Evolutionary conservation across 92 coral and sea anemone genomes (phyloP).

Genomic region (Siderastrea siderea): DNA sequence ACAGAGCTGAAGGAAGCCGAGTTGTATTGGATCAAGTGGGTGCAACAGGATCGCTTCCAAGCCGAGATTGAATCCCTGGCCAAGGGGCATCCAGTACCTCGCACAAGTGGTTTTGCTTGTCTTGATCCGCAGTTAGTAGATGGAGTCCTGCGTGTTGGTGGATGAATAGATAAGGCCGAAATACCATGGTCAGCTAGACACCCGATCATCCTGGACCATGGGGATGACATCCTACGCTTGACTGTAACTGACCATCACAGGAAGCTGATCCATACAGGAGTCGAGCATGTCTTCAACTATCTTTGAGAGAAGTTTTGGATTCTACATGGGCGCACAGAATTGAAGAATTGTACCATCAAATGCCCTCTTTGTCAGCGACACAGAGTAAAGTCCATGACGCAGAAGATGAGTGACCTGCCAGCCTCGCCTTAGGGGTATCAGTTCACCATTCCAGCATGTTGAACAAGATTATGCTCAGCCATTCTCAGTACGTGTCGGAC

Average conservation of each 20-base stretch:
- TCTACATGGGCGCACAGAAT: constrained; percentile 54
- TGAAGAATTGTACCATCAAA: constrained; percentile 52
- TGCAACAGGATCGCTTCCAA: constrained; percentile 28
- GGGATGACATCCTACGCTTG: constrained; percentile 40
- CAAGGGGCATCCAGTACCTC: constrained; percentile 36
- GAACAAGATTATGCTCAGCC: constrained; percentile 71
- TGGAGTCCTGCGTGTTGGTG: constrained; percentile 52
- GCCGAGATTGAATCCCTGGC: constrained; percentile 25
- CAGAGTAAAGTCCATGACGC: constrained; percentile 39
- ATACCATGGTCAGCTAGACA: constrained; percentile 45
- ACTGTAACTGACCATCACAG: constrained; percentile 44
- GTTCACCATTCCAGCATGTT: constrained; percentile 53
- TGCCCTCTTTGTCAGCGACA: constrained; percentile 62
- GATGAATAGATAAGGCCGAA: constrained; percentile 59
- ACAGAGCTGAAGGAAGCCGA: constrained; percentile 42
- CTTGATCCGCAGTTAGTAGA: constrained; percentile 54
- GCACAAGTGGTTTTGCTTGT: constrained; percentile 35
- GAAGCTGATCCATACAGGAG: constrained; percentile 57
- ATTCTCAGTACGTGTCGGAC: constrained; percentile 61
- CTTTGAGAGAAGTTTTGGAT: constrained; percentile 60
- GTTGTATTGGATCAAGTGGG: constrained; percentile 34
- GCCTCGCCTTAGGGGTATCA: constrained; percentile 43
- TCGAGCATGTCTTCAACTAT: constrained; percentile 57
- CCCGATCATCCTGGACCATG: constrained; percentile 55
- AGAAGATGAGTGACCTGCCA: constrained; percentile 62